Percentiles rank a stretch among this genome's conserved stretches.
Conservation (phyloP, 2,888 invertebrate genomes). For the Cosmia trapezina region DNA sequence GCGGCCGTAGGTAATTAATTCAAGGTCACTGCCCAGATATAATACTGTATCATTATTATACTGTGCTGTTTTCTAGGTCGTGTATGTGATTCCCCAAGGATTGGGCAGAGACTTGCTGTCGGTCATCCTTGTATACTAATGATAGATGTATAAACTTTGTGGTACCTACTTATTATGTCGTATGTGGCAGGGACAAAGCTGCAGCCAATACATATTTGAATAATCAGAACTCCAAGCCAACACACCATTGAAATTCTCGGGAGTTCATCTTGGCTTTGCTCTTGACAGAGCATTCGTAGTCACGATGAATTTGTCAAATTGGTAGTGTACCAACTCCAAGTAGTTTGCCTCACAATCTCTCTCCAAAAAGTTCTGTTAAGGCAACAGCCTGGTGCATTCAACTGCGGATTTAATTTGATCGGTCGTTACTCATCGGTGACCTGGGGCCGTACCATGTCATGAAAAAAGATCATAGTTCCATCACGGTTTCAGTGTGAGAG, state of each 20-base stretch:
- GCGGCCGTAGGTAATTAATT: too few relatives aligned
- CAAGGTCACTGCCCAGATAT: too few relatives aligned
- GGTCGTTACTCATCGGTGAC: neutral
- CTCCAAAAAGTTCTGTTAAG: neutral
- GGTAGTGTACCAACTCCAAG: neutral
- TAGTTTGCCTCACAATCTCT: neutral
- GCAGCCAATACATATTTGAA: neutral
- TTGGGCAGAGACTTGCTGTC: neutral
- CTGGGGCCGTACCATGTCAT: too few relatives aligned
- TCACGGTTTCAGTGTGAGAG: too few relatives aligned
- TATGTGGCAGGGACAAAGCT: neutral
- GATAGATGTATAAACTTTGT: neutral
- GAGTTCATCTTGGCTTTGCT: neutral
- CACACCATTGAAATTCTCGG: neutral
- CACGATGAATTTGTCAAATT: neutral
- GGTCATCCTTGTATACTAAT: constrained; percentile 6
- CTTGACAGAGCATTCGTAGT: neutral
- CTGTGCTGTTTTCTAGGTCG: constrained; percentile 6
- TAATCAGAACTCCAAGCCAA: neutral
- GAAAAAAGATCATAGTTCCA: too few relatives aligned
- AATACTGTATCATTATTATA: too few relatives aligned
- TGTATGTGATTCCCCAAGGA: neutral
- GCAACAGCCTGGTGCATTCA: neutral
- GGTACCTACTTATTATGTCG: neutral
- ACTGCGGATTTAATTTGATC: too few relatives aligned